Conservation (phyloP, 2,113 vertebrate genomes). For the Nibea albiflora region DNA sequence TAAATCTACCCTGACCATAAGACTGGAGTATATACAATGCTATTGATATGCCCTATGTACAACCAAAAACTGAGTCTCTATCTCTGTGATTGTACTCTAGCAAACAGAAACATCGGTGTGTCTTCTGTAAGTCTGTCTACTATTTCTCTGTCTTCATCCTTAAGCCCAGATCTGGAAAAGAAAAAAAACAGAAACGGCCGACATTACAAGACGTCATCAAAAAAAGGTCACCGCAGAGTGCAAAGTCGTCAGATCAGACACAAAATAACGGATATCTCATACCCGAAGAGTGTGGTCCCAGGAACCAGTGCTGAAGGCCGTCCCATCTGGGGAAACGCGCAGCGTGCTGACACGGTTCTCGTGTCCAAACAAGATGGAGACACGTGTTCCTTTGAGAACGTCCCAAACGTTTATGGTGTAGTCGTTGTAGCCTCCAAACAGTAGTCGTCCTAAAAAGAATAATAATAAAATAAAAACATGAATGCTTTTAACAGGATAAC, state of each 20-base stretch:
- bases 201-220: not conserved
- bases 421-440: slow-evolving; percentile 97
- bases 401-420: slow-evolving; percentile 99
- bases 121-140: slow-evolving; percentile 55
- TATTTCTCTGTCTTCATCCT: slow-evolving; percentile 45
- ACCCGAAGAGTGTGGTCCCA: slow-evolving; percentile 99
- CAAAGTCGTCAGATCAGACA: not conserved
- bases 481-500: slow-evolving; percentile 1
- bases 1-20: slow-evolving; percentile 64
- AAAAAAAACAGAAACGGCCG: slow-evolving; percentile 19
- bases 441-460: slow-evolving; percentile 87
- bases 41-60: slow-evolving; percentile 74
- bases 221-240: not conserved
- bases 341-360: slow-evolving; percentile 97
- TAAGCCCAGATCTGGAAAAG: slow-evolving; percentile 83
- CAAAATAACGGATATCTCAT: slow-evolving; percentile 21
- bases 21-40: slow-evolving; percentile 72
- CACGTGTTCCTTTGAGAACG: slow-evolving; percentile 94
- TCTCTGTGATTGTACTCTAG: slow-evolving; percentile 78
- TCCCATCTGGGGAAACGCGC: slow-evolving; percentile 95
- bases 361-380: slow-evolving; percentile 96
- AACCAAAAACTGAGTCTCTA: slow-evolving; percentile 69
- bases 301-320: slow-evolving; percentile 95
- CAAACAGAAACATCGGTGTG: slow-evolving; percentile 68
- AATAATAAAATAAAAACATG: not conserved